These are phyloP conservation scores for Myodes glareolus DNA, from an alignment of 2,113 vertebrate species.

Conservation along the genomic window DNA sequence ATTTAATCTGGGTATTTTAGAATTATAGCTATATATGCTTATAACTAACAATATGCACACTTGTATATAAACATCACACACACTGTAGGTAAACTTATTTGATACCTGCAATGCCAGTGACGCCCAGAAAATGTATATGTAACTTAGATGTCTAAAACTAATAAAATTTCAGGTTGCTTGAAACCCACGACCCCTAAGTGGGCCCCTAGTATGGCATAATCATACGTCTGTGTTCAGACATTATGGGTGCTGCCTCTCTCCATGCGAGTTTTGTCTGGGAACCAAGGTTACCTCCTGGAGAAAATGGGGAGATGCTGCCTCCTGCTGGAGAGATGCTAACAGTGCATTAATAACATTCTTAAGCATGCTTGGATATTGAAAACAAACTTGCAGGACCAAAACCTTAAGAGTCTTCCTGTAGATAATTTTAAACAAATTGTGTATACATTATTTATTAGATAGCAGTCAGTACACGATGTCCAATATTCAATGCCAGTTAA, in stretches of 20 bases:
- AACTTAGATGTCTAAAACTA: not conserved
- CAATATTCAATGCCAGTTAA: not conserved
- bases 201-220: not conserved
- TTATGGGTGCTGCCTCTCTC: not conserved
- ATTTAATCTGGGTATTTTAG: not conserved
- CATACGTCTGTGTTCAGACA: constrained; percentile 35
- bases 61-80: not conserved
- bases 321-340: constrained; percentile 80
- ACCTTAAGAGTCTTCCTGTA: not conserved
- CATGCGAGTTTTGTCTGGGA: not conserved
- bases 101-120: not conserved
- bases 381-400: not conserved
- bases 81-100: not conserved
- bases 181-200: constrained; percentile 50
- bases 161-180: constrained; percentile 1
- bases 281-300: not conserved
- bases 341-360: not conserved
- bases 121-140: not conserved
- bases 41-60: not conserved
- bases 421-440: not conserved
- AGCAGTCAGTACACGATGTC: not conserved
- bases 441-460: not conserved
- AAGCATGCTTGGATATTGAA: not conserved
- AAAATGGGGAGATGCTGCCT: constrained; percentile 79
- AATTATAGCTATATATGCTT: not conserved